Percentiles rank a stretch among this genome's conserved stretches.
Evolutionary conservation across 2,113 vertebrate species (phyloP).

Genomic region (Camelus dromedarius): DNA sequence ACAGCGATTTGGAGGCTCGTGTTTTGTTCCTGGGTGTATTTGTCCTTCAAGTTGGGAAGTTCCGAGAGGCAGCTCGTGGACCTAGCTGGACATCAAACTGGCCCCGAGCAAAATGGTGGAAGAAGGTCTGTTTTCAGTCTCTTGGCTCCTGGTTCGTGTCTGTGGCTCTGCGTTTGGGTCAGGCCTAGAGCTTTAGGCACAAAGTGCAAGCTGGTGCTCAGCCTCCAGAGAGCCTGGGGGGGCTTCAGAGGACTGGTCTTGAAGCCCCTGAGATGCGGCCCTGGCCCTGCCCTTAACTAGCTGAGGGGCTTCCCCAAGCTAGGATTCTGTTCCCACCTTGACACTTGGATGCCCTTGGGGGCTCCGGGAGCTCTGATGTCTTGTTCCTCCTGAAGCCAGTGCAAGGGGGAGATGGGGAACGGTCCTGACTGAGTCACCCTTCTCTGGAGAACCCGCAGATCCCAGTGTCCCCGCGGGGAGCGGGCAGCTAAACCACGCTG

Average conservation of each 20-base stretch:
- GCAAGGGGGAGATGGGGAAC: fast-evolving
- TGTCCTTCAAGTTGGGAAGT: not conserved
- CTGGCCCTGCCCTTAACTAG: not conserved
- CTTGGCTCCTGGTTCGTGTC: not conserved
- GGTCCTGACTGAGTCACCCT: not conserved
- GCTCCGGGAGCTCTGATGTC: not conserved
- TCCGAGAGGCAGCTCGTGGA: not conserved
- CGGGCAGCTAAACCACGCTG: not conserved
- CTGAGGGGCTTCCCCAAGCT: not conserved
- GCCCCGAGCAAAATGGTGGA: slow-evolving; percentile 29
- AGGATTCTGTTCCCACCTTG: not conserved
- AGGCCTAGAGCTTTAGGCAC: not conserved
- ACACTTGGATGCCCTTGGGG: not conserved
- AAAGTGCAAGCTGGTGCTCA: not conserved
- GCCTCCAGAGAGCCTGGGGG: not conserved
- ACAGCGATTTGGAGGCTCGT: slow-evolving; percentile 32
- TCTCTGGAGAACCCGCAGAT: not conserved
- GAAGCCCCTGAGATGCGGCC: not conserved
- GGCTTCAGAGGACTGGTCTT: not conserved
- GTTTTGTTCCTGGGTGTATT: slow-evolving; percentile 38
- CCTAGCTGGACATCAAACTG: not conserved
- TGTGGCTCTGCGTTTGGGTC: not conserved
- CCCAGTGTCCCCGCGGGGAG: not conserved
- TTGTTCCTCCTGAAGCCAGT: not conserved
- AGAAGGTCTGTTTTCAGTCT: slow-evolving; percentile 5